Percentiles rank a stretch among this genome's conserved stretches.
Conservation (phyloP, 2,888 invertebrate genomes). For the Conchocele bisecta region DNA sequence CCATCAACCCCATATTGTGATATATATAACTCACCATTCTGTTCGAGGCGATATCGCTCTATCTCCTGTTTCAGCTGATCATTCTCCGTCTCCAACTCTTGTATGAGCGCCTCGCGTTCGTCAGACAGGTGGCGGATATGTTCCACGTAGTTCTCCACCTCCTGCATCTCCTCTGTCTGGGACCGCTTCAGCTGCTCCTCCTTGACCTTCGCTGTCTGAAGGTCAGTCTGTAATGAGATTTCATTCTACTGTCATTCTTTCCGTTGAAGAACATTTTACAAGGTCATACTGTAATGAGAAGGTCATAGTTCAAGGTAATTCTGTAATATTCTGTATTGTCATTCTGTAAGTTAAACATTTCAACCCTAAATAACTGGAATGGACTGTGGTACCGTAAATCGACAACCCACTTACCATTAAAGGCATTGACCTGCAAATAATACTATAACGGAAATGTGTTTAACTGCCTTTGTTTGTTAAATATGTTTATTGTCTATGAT, state of each 20-base stretch:
- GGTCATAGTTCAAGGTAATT: neutral
- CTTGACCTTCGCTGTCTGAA: conserved; percentile 67
- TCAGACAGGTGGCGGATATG: conserved; percentile 80
- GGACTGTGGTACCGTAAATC: no score
- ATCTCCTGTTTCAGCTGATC: conserved; percentile 77
- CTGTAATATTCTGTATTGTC: no score
- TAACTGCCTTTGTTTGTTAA: no score
- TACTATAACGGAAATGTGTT: no score
- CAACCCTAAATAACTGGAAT: no score
- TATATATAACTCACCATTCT: conserved; percentile 61
- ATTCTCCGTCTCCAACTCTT: conserved; percentile 81
- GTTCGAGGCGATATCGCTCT: conserved; percentile 67
- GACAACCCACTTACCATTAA: no score
- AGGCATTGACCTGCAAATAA: no score
- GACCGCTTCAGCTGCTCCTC: conserved; percentile 72
- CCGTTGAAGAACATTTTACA: neutral
- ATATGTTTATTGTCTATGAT: no score
- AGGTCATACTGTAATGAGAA: neutral
- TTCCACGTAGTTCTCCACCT: conserved; percentile 84
- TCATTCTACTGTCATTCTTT: neutral
- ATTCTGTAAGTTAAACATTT: no score
- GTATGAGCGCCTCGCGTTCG: conserved; percentile 80
- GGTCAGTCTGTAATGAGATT: conserved; percentile 52
- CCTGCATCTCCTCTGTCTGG: conserved; percentile 83
- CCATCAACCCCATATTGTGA: neutral